A percentile compares a stretch with the other conserved stretches of the same genome.
phyloP scores from a whole-genome alignment of 1,140 invertebrate species.

The Drosophila saltans region DNA sequence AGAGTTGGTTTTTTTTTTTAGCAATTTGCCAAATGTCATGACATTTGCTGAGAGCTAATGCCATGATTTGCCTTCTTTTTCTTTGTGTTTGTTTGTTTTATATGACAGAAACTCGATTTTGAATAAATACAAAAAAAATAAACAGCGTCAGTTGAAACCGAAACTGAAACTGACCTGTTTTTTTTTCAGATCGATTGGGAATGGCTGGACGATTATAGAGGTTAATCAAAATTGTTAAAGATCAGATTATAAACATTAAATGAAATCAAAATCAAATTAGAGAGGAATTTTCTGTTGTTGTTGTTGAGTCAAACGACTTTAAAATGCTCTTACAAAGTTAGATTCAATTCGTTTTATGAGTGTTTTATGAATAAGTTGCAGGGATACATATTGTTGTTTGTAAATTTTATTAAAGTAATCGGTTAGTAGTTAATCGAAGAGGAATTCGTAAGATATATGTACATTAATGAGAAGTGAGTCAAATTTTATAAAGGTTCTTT shows the following conservation, averaged over 20 bases:
- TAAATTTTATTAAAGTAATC: too few species aligned
- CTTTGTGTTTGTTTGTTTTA: not conserved
- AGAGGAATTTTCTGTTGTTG: not conserved
- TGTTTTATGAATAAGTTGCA: not conserved
- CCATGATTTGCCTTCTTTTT: not conserved
- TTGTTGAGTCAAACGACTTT: not conserved
- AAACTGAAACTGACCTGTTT: constrained; percentile 24
- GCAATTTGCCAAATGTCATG: constrained; percentile 13
- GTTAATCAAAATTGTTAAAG: constrained; percentile 24
- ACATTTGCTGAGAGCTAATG: constrained; percentile 8
- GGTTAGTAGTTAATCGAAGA: too few species aligned
- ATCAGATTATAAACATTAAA: constrained; percentile 13
- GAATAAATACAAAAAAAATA: constrained; percentile 8
- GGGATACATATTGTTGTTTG: too few species aligned
- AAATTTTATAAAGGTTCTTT: too few species aligned
- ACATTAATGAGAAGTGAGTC: too few species aligned
- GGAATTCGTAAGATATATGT: too few species aligned
- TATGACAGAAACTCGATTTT: constrained; percentile 26
- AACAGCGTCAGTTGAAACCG: constrained; percentile 4
- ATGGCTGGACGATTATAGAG: constrained; percentile 2
- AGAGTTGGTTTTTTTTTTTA: not conserved
- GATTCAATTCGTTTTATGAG: not conserved
- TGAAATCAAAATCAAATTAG: constrained; percentile 13
- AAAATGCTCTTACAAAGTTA: not conserved
- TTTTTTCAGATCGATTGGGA: not conserved